Evolutionary conservation across 2,888 invertebrate genomes (phyloP).

Genomic region (Teleogryllus oceanicus): DNA sequence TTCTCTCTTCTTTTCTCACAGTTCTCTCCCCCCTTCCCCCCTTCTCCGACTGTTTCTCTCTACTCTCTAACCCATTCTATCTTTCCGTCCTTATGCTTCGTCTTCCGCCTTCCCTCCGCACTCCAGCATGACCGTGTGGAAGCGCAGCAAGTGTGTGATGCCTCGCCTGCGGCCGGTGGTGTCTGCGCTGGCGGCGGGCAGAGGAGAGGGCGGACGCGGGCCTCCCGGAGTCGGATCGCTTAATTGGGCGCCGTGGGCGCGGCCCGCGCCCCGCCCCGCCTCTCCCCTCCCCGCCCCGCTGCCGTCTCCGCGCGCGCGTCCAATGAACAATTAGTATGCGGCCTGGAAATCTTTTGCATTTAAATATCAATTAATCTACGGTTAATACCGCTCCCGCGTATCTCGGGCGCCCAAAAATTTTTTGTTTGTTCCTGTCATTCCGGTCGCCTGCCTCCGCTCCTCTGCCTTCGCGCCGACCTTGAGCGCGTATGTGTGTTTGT

Average conservation of each 20-base stretch:
- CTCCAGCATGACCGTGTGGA: background rate
- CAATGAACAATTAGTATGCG: slow-evolving; percentile 18
- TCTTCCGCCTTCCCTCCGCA: too few species aligned
- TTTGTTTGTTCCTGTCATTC: background rate
- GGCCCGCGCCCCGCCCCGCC: background rate
- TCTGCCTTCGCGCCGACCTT: background rate
- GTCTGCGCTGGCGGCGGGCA: background rate
- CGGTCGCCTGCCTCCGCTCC: background rate
- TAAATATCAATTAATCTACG: slow-evolving; percentile 1
- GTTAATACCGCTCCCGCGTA: slow-evolving; percentile 1
- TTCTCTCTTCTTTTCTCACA: too few species aligned
- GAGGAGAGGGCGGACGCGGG: background rate
- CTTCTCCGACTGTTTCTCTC: too few species aligned
- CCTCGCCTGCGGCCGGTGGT: background rate
- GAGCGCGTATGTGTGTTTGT: background rate
- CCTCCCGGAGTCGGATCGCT: background rate
- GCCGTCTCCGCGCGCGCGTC: background rate
- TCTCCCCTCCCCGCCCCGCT: background rate
- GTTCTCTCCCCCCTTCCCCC: too few species aligned
- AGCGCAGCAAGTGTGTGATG: background rate
- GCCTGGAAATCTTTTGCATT: slow-evolving; percentile 5
- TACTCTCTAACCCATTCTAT: too few species aligned
- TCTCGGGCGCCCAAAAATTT: background rate
- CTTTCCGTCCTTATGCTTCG: too few species aligned
- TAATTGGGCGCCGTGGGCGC: slow-evolving; percentile 6